A percentile compares a stretch with the other conserved stretches of the same genome.
phyloP scores from a whole-genome alignment of 1,140 invertebrate species.

The Scylla paramamosain region DNA sequence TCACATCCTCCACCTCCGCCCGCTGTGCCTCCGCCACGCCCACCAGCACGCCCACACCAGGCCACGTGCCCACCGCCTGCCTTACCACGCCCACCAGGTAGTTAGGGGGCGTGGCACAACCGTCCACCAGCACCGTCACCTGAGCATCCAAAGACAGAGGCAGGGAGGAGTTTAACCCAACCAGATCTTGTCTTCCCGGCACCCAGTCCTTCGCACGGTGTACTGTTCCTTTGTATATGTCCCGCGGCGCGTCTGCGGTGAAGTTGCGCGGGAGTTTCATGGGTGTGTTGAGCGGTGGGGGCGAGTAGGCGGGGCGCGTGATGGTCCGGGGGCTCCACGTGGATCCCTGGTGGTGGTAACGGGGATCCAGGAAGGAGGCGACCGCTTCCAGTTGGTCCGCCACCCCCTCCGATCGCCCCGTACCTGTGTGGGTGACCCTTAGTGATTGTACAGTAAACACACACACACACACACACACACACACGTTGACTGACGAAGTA shows the following conservation, averaged over 20 bases:
- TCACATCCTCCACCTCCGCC: conserved; percentile 61
- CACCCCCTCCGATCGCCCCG: conserved; percentile 81
- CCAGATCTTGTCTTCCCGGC: conserved; percentile 26
- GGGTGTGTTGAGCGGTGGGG: neutral
- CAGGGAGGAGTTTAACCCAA: neutral
- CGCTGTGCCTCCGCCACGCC: conserved; percentile 57
- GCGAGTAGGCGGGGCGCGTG: conserved; percentile 39
- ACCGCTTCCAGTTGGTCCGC: conserved; percentile 80
- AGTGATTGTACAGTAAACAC: neutral
- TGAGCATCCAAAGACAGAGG: conserved; percentile 31
- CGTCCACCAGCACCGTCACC: conserved; percentile 67
- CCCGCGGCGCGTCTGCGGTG: neutral
- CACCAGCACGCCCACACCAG: conserved; percentile 50
- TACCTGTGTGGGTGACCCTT: conserved; percentile 77
- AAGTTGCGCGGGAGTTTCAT: neutral
- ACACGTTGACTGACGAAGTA: neutral
- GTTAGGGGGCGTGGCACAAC: conserved; percentile 38
- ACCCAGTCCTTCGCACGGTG: neutral
- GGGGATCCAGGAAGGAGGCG: conserved; percentile 80
- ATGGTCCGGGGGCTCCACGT: conserved; percentile 74
- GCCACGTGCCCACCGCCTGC: conserved; percentile 57
- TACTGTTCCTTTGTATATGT: no score
- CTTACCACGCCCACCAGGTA: conserved; percentile 41
- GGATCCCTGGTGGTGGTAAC: conserved; percentile 80
- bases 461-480: conserved; percentile 13